Evolutionary conservation across 2,888 invertebrate genomes (phyloP).

Genomic region (Leucoma salicis): DNA sequence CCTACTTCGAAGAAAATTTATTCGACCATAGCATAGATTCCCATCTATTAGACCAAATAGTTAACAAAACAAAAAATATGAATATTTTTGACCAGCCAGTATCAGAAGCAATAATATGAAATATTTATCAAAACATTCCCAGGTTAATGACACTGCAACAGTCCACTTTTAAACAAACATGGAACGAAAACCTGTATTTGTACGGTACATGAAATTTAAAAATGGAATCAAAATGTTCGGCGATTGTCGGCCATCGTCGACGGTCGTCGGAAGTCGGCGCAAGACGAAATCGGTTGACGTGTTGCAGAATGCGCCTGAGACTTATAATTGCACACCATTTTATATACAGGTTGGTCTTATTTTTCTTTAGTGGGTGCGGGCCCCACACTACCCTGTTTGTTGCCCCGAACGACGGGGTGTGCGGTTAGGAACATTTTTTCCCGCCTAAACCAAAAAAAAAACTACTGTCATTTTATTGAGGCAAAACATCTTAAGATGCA

Average conservation of each 20-base stretch:
- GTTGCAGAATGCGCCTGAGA: slow-evolving; percentile 67
- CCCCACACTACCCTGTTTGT: no score
- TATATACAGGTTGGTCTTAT: slow-evolving; percentile 40
- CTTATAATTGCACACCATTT: slow-evolving; percentile 52
- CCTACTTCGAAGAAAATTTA: no score
- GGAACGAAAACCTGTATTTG: slow-evolving; percentile 29
- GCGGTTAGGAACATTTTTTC: no score
- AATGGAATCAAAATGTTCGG: slow-evolving; percentile 35
- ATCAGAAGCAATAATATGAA: background rate
- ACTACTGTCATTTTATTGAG: no score
- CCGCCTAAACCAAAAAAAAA: no score
- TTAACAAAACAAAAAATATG: no score
- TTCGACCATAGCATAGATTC: no score
- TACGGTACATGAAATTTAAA: slow-evolving; percentile 39
- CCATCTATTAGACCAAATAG: no score
- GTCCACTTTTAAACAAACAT: slow-evolving; percentile 18
- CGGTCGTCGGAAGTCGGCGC: slow-evolving; percentile 4
- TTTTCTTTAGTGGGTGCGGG: background rate
- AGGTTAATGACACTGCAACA: slow-evolving; percentile 35
- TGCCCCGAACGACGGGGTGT: no score
- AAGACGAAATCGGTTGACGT: slow-evolving; percentile 50
- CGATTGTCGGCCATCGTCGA: slow-evolving; percentile 21
- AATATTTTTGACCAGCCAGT: background rate
- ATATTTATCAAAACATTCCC: slow-evolving; percentile 19
- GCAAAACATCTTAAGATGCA: no score